Evolutionary conservation across 2,797 vertebrate genomes (phyloP), one percentile per base, ranked within the genome.

Genomic region (Myiotriccus ornatus): DNA sequence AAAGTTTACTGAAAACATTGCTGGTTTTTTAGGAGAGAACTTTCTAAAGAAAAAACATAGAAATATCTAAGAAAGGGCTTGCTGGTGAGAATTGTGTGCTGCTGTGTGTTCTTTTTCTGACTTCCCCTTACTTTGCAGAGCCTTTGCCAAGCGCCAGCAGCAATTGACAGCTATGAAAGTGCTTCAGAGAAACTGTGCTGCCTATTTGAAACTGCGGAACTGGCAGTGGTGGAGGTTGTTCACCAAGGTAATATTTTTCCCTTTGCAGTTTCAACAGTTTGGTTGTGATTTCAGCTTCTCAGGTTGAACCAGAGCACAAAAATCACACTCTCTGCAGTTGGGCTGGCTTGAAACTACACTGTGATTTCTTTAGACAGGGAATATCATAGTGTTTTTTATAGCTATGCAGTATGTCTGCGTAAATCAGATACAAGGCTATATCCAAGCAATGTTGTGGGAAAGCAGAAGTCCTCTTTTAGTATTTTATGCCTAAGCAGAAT

Each of bases 161-260:
- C 99, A 99, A 89, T 96, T 99, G 84, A 99, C 99, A 0, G 99
- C 99, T n/a, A 99, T 99, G 99, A 99, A 98, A 87, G 99, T 99
- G 87, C 99, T 99, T 84, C 99, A 99, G 98, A 98, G 99, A 91
- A 99, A 99, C 98, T 99, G 99, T 21, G 99, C 99, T 2, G 99
- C 99, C 43, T 99, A 99, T 93, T 97, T 99, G 82, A 99, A 99
- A 94, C 98, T 99, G 87, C 97, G 99, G 52, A 99, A 99, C 98
- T 99, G 99, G 99, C 99, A 99, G 76, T 99, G 99, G 99, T 99
- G 99, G 99, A 98, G 99, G 46, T 97, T 99, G 49, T 99, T 99
- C 97, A 99, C 99, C 69, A 99, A 99, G 99, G 99, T 99, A 97
- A 52, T 55, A 3, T 7, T 62, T 84, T 68, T 76, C n/a, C 41